A percentile compares a stretch with the other conserved stretches of the same genome.
Evolutionary conservation across 1,140 invertebrate genomes (phyloP).

Genomic region (Pseudachorutes palmiensis): DNA sequence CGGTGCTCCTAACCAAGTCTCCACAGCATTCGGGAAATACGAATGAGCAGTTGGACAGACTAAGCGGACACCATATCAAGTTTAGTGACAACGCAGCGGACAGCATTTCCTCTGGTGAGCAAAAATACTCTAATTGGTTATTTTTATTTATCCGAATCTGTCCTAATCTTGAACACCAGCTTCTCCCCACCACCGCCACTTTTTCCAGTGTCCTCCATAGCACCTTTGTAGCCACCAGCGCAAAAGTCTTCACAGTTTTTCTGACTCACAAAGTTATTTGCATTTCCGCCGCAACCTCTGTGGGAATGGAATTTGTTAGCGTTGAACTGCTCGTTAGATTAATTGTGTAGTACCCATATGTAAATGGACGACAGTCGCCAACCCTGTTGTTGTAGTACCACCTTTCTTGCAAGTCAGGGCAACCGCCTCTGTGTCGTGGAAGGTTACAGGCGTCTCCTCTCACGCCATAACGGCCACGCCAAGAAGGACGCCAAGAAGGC

Average conservation of each 20-base stretch:
- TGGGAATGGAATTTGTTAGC: background rate
- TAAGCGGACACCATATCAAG: slow-evolving; percentile 17
- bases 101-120: slow-evolving; percentile 37
- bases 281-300: background rate
- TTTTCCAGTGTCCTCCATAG: background rate
- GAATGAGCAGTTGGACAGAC: slow-evolving; percentile 21
- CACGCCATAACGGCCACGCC: background rate
- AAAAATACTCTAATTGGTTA: background rate
- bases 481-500: background rate
- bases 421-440: background rate
- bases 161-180: background rate
- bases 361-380: slow-evolving; percentile 2
- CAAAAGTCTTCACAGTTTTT: background rate
- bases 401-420: background rate
- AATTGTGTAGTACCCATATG: background rate
- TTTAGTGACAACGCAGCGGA: slow-evolving; percentile 31
- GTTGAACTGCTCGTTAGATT: background rate
- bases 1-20: slow-evolving; percentile 34
- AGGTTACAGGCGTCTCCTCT: background rate
- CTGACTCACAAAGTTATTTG: background rate
- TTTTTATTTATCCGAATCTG: background rate
- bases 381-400: background rate
- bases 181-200: background rate
- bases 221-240: background rate
- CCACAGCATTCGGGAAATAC: slow-evolving; percentile 27